phyloP scores from a whole-genome alignment of 2,113 vertebrate species.

The Promerops cafer region DNA sequence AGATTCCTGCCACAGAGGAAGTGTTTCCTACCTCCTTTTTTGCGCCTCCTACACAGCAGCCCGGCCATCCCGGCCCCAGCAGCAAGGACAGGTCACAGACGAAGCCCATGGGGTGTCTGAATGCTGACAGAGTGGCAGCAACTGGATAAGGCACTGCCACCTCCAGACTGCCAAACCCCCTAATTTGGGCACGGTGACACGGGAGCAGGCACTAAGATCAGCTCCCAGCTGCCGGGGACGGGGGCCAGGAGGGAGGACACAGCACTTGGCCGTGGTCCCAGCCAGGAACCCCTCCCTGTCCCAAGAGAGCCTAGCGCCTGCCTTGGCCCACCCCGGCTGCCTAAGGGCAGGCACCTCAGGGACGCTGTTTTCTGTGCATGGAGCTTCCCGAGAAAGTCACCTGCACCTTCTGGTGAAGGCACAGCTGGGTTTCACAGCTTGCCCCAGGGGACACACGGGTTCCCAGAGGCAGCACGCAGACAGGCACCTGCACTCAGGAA shows the following conservation, averaged over 20 bases:
- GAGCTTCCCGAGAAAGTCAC: neutral
- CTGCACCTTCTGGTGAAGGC: neutral
- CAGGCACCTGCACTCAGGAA: neutral
- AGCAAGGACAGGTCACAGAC: neutral
- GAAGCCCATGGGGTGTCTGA: neutral
- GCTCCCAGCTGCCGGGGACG: neutral
- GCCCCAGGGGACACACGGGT: neutral
- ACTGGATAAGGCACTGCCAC: conserved; percentile 46
- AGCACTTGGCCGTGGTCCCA: neutral
- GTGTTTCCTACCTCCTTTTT: conserved; percentile 75
- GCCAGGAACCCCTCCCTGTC: neutral
- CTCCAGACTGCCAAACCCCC: conserved; percentile 62
- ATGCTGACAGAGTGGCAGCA: neutral
- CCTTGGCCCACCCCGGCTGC: neutral
- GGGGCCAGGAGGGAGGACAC: neutral
- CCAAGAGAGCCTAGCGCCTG: neutral
- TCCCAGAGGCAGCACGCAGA: neutral
- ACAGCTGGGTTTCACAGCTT: neutral
- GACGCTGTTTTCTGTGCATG: neutral
- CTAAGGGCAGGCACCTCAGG: neutral
- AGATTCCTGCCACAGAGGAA: neutral
- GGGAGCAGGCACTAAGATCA: neutral
- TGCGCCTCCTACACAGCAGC: conserved; percentile 82
- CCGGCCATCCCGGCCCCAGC: conserved; percentile 72
- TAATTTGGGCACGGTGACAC: conserved; percentile 75